Evolutionary conservation across 1,140 invertebrate species (phyloP).

Genomic region (Cheumatopsyche charites): DNA sequence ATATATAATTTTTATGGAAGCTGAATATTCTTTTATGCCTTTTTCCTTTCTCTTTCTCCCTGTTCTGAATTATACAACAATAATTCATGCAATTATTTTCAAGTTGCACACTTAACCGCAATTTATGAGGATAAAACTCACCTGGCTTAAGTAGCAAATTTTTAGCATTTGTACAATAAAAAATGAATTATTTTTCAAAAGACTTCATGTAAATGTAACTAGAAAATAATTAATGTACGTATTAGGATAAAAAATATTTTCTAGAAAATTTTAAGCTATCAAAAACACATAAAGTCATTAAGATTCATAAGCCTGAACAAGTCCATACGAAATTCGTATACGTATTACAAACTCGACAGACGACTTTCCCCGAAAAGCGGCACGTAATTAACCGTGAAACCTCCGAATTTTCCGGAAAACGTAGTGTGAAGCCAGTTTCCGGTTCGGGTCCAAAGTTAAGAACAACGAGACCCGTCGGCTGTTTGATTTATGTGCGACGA

Average conservation of each 20-base stretch:
- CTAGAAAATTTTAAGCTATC: too few relatives aligned
- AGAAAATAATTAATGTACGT: too few relatives aligned
- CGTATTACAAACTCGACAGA: too few relatives aligned
- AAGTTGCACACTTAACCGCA: conserved; percentile 7
- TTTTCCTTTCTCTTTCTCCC: neutral
- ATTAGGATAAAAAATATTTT: too few relatives aligned
- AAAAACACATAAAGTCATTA: too few relatives aligned
- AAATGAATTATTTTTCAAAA: too few relatives aligned
- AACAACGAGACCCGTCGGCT: neutral
- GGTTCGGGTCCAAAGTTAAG: neutral
- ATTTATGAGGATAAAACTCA: conserved; percentile 35
- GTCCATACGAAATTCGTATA: too few relatives aligned
- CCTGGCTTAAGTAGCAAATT: neutral
- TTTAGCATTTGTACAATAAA: too few relatives aligned
- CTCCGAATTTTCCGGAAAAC: neutral
- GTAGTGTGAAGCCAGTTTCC: neutral
- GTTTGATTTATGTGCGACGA: conserved; percentile 25
- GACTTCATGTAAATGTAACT: too few relatives aligned
- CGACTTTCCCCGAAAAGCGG: neutral
- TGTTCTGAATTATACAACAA: conserved; percentile 30
- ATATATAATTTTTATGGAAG: too few relatives aligned
- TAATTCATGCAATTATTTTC: conserved; percentile 40
- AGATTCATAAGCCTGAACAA: too few relatives aligned
- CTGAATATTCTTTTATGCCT: too few relatives aligned
- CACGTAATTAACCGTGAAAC: neutral